Conservation (phyloP, 2,113 vertebrate species). For the Stegastes partitus region DNA sequence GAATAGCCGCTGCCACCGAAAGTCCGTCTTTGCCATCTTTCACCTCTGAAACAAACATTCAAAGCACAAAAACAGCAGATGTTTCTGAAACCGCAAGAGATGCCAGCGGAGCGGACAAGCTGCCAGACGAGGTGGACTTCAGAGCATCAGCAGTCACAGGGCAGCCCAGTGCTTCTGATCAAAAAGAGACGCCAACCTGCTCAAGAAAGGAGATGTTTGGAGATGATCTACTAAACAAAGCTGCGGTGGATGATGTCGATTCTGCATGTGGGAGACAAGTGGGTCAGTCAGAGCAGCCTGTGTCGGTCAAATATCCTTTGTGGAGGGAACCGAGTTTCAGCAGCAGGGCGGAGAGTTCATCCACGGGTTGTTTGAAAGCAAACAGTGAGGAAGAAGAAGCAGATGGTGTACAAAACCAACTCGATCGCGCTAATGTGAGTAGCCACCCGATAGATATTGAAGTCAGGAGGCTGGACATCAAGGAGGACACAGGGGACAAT, state of each 20-base stretch:
- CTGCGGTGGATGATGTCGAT: slow-evolving; percentile 15
- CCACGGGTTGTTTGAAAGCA: slow-evolving; percentile 14
- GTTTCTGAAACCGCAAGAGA: slow-evolving; percentile 13
- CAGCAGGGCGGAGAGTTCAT: slow-evolving; percentile 33
- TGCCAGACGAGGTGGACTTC: slow-evolving; percentile 80
- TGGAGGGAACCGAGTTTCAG: slow-evolving; percentile 81
- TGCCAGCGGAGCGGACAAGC: slow-evolving; percentile 40
- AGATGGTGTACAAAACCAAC: not conserved
- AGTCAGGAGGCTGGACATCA: slow-evolving; percentile 41
- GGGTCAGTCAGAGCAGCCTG: slow-evolving; percentile 23
- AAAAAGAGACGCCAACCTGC: slow-evolving; percentile 1
- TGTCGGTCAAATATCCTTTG: slow-evolving; percentile 75
- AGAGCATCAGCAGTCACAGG: slow-evolving; percentile 13
- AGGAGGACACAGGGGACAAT: slow-evolving; percentile 49
- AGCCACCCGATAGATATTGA: slow-evolving; percentile 37
- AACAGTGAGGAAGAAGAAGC: slow-evolving; percentile 27
- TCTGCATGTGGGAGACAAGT: slow-evolving; percentile 28
- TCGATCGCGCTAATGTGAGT: not conserved
- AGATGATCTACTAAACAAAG: slow-evolving; percentile 44
- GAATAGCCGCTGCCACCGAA: slow-evolving; percentile 63
- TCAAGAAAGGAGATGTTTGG: slow-evolving; percentile 33
- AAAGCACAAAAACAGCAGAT: slow-evolving; percentile 7
- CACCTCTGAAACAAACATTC: slow-evolving; percentile 21
- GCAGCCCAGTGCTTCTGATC: slow-evolving; percentile 4
- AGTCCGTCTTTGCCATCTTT: slow-evolving; percentile 51